Conservation (phyloP, 2,113 vertebrate genomes). For the Chlamydotis undulata region DNA sequence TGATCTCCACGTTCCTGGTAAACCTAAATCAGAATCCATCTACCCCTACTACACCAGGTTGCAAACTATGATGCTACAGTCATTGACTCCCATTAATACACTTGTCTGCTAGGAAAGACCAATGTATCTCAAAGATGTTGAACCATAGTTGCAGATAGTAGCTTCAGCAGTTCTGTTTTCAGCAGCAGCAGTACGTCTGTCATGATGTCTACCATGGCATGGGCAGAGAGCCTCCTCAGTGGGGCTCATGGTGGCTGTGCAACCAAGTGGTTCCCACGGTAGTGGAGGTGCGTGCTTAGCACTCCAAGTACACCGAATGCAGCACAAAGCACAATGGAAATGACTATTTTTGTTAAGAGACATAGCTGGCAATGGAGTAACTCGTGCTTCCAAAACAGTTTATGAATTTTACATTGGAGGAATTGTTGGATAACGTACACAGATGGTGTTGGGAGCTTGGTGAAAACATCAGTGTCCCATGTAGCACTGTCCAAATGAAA, state of each 20-base stretch:
- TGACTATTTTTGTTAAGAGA: neutral
- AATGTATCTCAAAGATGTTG: neutral
- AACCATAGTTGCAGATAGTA: neutral
- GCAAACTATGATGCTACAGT: neutral
- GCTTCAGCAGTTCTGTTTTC: neutral
- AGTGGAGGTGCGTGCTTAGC: neutral
- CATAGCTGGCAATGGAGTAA: neutral
- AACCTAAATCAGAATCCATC: neutral
- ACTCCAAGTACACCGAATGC: neutral
- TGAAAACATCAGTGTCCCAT: neutral
- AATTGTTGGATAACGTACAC: neutral
- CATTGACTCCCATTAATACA: neutral
- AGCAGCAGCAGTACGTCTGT: neutral
- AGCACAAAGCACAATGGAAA: neutral
- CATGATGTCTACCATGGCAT: neutral
- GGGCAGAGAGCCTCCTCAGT: neutral
- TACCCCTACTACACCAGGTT: neutral
- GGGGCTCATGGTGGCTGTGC: rapidly evolving
- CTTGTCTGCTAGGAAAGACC: neutral
- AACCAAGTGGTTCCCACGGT: rapidly evolving
- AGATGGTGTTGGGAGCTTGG: neutral
- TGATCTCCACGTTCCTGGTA: neutral
- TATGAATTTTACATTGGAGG: neutral
- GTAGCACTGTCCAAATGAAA: neutral
- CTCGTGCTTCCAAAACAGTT: neutral